Percentiles rank a stretch among this genome's conserved stretches.
phyloP scores from a whole-genome alignment of 2,113 vertebrate species.

The Rhineura floridana region DNA sequence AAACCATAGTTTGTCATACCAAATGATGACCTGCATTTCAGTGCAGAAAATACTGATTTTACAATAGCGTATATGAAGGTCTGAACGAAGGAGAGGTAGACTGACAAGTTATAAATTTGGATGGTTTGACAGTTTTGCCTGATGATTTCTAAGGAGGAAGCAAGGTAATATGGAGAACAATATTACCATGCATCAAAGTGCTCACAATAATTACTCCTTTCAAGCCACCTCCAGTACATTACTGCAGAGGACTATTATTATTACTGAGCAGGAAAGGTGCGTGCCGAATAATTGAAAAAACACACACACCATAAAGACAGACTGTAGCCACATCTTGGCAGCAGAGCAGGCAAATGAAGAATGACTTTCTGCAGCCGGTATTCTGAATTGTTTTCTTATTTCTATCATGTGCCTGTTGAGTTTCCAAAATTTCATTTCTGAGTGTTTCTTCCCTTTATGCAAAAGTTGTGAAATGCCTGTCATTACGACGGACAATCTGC shows the following conservation, averaged over 20 bases:
- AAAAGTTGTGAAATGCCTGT: background rate
- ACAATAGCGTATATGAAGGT: background rate
- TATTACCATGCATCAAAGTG: background rate
- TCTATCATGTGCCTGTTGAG: background rate
- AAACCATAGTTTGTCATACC: background rate
- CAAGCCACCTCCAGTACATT: background rate
- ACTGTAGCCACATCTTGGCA: background rate
- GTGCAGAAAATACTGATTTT: background rate
- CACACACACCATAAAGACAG: background rate
- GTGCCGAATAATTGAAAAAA: background rate
- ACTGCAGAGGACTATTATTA: background rate
- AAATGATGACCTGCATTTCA: background rate
- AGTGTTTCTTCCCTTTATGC: background rate
- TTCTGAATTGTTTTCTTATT: background rate
- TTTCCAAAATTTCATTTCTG: background rate
- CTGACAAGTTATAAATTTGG: background rate
- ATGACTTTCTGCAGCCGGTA: background rate
- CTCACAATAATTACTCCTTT: conserved; percentile 2
- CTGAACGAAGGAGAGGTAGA: background rate
- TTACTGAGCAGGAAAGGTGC: background rate
- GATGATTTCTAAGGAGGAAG: background rate
- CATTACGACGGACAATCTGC: too few relatives aligned
- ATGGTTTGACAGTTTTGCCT: background rate
- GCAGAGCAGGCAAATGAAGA: background rate
- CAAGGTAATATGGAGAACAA: conserved; percentile 2